A percentile compares a stretch with the other conserved stretches of the same genome.
These are phyloP conservation scores for Pachyseris speciosa DNA, from an alignment of 64 coral and sea anemone species.

Conservation along the genomic window DNA sequence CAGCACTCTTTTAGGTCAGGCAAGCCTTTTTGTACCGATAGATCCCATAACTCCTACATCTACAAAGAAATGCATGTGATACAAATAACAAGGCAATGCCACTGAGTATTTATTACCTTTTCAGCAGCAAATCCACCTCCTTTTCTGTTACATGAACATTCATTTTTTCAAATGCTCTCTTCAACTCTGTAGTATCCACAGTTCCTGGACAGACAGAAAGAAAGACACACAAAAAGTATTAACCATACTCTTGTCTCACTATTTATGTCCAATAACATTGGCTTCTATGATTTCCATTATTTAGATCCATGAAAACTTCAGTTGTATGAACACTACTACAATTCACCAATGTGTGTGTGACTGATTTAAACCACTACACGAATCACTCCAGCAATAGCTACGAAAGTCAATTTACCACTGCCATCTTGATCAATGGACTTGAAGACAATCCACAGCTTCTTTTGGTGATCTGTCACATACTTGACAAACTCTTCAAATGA, in stretches of 20 bases:
- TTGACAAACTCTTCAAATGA: slow-evolving; percentile 99
- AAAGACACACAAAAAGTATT: not conserved
- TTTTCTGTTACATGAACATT: slow-evolving; percentile 87
- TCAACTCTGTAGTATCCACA: slow-evolving; percentile 83
- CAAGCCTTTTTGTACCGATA: too few relatives aligned
- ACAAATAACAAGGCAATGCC: too few relatives aligned
- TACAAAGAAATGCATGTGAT: too few relatives aligned
- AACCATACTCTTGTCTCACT: too few relatives aligned
- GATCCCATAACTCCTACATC: too few relatives aligned
- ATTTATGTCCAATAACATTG: too few relatives aligned
- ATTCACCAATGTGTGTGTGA: too few relatives aligned
- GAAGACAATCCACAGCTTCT: slow-evolving; percentile 95
- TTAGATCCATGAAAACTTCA: too few relatives aligned
- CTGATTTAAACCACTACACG: too few relatives aligned
- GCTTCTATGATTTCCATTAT: too few relatives aligned
- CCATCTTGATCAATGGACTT: slow-evolving; percentile 82
- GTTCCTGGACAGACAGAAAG: slow-evolving; percentile 47
- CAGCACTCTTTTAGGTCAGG: too few relatives aligned
- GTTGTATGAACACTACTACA: too few relatives aligned
- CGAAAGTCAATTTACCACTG: slow-evolving; percentile 62
- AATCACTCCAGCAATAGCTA: not conserved
- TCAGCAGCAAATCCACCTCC: slow-evolving; percentile 86
- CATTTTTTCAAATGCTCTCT: slow-evolving; percentile 96
- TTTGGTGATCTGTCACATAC: slow-evolving; percentile 95
- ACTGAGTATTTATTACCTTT: slow-evolving; percentile 58